Percentiles rank a stretch among this genome's conserved stretches.
These are phyloP conservation scores for Malurus melanocephalus DNA, from an alignment of 2,113 vertebrate species.

Conservation along the genomic window DNA sequence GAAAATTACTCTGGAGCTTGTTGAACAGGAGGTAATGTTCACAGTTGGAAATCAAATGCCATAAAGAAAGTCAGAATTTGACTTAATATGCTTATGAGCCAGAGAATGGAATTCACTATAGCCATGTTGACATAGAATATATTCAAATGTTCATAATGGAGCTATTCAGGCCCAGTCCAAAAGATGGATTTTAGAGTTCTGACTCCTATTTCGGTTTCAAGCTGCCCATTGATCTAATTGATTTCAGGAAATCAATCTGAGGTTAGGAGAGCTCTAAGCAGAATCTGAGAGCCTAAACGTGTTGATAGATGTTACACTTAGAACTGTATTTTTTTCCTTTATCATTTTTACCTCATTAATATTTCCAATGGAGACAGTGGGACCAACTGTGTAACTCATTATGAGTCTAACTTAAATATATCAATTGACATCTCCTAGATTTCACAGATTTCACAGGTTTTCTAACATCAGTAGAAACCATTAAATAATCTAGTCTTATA, in stretches of 20 bases:
- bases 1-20: constrained; percentile 68
- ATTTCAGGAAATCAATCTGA: constrained; percentile 12
- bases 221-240: background rate
- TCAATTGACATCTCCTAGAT: background rate
- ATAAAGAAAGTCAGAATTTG: constrained; percentile 31
- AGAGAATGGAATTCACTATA: background rate
- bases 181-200: background rate
- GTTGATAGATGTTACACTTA: background rate
- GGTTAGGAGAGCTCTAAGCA: background rate
- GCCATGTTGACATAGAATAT: background rate
- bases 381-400: background rate
- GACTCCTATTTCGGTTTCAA: background rate
- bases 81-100: background rate
- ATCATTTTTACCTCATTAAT: background rate
- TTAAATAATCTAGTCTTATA: background rate
- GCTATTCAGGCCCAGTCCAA: background rate
- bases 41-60: constrained; percentile 59
- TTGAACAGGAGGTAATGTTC: constrained; percentile 56
- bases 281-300: background rate
- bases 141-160: background rate
- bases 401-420: background rate
- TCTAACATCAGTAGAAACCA: background rate
- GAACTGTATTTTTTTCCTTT: background rate
- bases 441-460: background rate
- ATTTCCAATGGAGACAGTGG: background rate